These are phyloP conservation scores for Leucoptera coffeella DNA, from an alignment of 2,888 invertebrate genomes.

Conservation along the genomic window DNA sequence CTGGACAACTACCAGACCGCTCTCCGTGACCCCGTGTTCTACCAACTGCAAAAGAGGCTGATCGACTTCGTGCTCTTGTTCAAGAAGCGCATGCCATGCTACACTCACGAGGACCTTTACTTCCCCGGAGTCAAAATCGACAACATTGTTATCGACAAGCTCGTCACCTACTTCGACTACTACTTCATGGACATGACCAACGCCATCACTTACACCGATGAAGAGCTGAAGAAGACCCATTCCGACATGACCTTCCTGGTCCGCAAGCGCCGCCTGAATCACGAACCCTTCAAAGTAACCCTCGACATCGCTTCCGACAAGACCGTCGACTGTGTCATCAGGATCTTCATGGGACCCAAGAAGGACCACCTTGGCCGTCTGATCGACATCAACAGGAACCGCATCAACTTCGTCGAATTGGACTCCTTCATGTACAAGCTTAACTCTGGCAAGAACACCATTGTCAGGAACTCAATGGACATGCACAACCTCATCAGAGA, in stretches of 20 bases:
- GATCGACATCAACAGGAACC: constrained; percentile 52
- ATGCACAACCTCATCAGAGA: constrained; percentile 63
- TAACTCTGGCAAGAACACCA: constrained; percentile 57
- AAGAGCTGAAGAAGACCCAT: constrained; percentile 36
- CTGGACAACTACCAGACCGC: constrained; percentile 60
- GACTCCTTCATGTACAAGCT: constrained; percentile 58
- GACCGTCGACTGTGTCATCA: constrained; percentile 53
- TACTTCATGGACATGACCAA: constrained; percentile 61
- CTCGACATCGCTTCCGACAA: constrained; percentile 53
- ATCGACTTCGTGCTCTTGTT: constrained; percentile 50
- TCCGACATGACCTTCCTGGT: constrained; percentile 46
- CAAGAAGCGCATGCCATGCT: constrained; percentile 54
- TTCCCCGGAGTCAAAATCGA: constrained; percentile 62
- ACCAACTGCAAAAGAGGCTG: constrained; percentile 60
- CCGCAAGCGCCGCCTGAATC: constrained; percentile 58
- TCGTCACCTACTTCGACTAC: constrained; percentile 65
- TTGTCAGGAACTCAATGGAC: constrained; percentile 58
- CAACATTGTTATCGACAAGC: constrained; percentile 56
- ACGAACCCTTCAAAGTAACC: constrained; percentile 56
- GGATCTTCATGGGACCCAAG: constrained; percentile 65
- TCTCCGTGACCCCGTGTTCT: constrained; percentile 69
- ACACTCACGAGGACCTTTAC: constrained; percentile 54
- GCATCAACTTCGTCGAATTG: constrained; percentile 59
- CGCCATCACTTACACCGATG: constrained; percentile 39
- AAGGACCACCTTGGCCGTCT: constrained; percentile 51